A percentile compares a stretch with the other conserved stretches of the same genome.
These are phyloP conservation scores for Ditylenchus weischeri DNA, from an alignment of 2,888 invertebrate species.

Conservation along the genomic window DNA sequence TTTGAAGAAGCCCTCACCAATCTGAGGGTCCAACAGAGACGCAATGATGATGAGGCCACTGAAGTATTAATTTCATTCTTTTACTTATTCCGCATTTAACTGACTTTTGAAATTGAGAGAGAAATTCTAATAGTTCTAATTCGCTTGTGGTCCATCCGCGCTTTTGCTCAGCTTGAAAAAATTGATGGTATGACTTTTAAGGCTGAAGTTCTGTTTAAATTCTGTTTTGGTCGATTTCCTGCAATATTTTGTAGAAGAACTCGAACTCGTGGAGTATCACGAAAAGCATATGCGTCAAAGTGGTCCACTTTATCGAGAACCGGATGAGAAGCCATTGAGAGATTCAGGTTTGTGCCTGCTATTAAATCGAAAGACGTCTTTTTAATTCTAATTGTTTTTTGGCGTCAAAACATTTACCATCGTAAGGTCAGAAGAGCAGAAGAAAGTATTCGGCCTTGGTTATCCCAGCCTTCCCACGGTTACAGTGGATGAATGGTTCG, in stretches of 20 bases:
- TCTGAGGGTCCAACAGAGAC: conserved; percentile 23
- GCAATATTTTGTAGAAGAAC: conserved; percentile 21
- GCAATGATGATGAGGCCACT: conserved; percentile 32
- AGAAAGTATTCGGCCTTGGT: conserved; percentile 85
- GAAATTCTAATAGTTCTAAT: conserved; percentile 42
- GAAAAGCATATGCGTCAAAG: neutral
- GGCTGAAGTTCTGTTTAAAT: neutral
- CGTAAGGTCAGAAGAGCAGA: conserved; percentile 80
- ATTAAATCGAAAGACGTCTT: no score
- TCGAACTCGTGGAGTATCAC: conserved; percentile 23
- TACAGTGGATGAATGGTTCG: conserved; percentile 92
- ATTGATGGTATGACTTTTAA: conserved; percentile 39
- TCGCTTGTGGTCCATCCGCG: conserved; percentile 40
- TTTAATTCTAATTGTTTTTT: neutral
- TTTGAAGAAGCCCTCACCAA: conserved; percentile 27
- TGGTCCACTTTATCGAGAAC: no score
- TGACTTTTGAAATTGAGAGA: conserved; percentile 29
- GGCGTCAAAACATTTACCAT: conserved; percentile 71
- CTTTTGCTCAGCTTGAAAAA: conserved; percentile 41
- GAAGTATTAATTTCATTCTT: neutral
- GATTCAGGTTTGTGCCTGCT: no score
- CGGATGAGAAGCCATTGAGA: neutral
- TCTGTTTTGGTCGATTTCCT: neutral
- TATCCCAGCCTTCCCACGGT: conserved; percentile 88
- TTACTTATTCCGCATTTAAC: neutral